phyloP scores from a whole-genome alignment of 2,113 vertebrate species.

The Ictalurus punctatus region DNA sequence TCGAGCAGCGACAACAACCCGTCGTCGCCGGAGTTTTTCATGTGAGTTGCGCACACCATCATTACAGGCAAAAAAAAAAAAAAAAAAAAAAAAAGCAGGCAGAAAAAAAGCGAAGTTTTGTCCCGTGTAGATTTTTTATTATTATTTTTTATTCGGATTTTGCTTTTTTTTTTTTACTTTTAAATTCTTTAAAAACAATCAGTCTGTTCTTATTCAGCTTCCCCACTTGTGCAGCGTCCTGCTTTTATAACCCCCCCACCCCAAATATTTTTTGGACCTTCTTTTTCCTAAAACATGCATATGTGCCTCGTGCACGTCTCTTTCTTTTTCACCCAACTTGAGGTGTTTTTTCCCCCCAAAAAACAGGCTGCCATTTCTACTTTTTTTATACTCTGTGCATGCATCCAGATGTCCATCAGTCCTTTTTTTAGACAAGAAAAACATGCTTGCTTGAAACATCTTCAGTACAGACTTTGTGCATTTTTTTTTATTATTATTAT shows the following conservation, averaged over 20 bases:
- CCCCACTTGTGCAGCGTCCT: not conserved
- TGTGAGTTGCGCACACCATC: constrained; percentile 85
- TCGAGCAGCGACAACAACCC: constrained; percentile 95
- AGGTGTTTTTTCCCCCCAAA: constrained; percentile 21
- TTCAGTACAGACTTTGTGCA: constrained; percentile 71
- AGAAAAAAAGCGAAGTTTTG: not conserved
- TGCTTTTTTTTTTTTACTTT: constrained; percentile 58
- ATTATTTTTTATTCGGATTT: constrained; percentile 68
- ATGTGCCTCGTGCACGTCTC: constrained; percentile 60
- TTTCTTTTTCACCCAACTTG: constrained; percentile 79
- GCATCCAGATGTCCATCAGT: not conserved
- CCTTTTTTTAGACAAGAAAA: no score
- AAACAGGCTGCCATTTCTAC: not conserved
- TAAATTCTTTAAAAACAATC: constrained; percentile 54
- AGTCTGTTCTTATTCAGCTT: constrained; percentile 58
- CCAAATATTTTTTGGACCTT: constrained; percentile 14
- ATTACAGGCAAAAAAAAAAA: constrained; percentile 56
- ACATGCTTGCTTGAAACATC: constrained; percentile 79
- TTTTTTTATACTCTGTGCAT: constrained; percentile 60
- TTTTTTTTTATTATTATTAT: not conserved
- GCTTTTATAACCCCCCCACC: not conserved
- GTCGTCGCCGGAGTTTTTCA: constrained; percentile 99
- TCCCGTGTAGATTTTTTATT: constrained; percentile 53
- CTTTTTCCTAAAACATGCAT: constrained; percentile 67
- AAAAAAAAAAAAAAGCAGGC: constrained; percentile 53